Conservation (phyloP, 35 echinoderm and acorn worm species). For the Apostichopus parvimensis region DNA sequence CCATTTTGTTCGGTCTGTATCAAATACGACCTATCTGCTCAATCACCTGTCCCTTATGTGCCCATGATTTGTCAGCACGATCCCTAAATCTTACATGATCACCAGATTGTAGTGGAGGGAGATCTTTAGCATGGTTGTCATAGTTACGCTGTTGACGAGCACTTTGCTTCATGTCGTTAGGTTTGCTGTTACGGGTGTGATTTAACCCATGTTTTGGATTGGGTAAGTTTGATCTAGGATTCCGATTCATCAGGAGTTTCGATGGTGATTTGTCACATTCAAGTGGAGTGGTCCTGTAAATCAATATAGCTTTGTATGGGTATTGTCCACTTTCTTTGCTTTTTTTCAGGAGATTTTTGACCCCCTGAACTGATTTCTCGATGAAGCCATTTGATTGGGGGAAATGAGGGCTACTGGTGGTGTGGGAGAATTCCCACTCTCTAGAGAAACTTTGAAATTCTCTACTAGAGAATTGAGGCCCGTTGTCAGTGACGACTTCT, state of each 20-base stretch:
- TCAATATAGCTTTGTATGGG: conserved; percentile 26
- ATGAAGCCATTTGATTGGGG: conserved; percentile 48
- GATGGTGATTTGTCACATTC: conserved; percentile 55
- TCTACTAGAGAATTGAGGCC: conserved; percentile 49
- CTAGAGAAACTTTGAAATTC: conserved; percentile 48
- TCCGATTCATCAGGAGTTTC: conserved; percentile 46
- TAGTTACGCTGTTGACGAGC: background rate
- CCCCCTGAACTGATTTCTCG: conserved; percentile 43
- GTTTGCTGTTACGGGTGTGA: background rate
- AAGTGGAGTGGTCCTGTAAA: conserved; percentile 43
- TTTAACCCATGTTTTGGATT: conserved; percentile 16
- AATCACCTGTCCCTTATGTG: conserved; percentile 19
- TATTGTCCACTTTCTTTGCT: conserved; percentile 43
- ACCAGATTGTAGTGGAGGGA: background rate
- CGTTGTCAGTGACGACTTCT: conserved; percentile 56
- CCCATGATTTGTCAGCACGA: background rate
- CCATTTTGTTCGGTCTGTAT: background rate
- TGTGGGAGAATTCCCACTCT: conserved; percentile 66
- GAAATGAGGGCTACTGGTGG: conserved; percentile 29
- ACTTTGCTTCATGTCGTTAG: background rate
- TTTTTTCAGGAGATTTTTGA: conserved; percentile 45
- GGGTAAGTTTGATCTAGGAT: conserved; percentile 40
- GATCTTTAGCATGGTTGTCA: conserved; percentile 30
- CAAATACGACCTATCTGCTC: conserved; percentile 10
- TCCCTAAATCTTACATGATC: conserved; percentile 19